Evolutionary conservation across 30 jellyfish, hydroid and myxozoan species (phyloP).

Genomic region (Aurelia sp.): DNA sequence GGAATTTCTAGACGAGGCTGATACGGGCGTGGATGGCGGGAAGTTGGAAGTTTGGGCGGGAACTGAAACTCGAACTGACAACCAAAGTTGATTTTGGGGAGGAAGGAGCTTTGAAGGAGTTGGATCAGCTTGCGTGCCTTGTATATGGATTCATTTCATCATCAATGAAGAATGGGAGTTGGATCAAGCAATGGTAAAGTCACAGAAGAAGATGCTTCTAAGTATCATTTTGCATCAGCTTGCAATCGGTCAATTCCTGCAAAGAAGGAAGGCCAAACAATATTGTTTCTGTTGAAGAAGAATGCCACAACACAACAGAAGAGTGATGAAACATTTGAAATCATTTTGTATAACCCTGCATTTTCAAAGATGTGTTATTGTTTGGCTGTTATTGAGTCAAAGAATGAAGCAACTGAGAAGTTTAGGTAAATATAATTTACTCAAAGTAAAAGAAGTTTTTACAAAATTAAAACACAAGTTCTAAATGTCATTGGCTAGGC

Average conservation of each 20-base stretch:
- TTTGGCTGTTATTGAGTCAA: slow-evolving; percentile 13
- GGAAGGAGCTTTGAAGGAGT: no score
- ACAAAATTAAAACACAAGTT: no score
- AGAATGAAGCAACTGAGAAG: slow-evolving; percentile 30
- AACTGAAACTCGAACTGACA: no score
- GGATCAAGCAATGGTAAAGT: slow-evolving; percentile 54
- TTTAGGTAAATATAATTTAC: slow-evolving; percentile 11
- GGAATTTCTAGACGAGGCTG: no score
- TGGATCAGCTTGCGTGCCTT: no score
- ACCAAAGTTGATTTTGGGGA: no score
- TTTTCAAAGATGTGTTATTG: slow-evolving; percentile 35
- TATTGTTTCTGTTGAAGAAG: slow-evolving; percentile 20
- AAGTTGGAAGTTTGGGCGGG: no score
- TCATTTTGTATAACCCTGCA: slow-evolving; percentile 32
- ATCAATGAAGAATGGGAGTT: slow-evolving; percentile 21
- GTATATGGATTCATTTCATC: no score
- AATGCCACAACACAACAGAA: neutral
- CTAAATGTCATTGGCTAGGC: no score
- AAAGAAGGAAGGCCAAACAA: slow-evolving; percentile 1
- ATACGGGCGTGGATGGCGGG: no score
- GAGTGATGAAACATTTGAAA: slow-evolving; percentile 29
- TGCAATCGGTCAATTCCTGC: slow-evolving; percentile 8
- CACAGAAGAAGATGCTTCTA: slow-evolving; percentile 2
- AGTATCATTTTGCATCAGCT: slow-evolving; percentile 18
- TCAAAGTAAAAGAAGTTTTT: neutral